A percentile compares a stretch with the other conserved stretches of the same genome.
Evolutionary conservation across 1,140 invertebrate genomes (phyloP).

Genomic region (Apis florea): DNA sequence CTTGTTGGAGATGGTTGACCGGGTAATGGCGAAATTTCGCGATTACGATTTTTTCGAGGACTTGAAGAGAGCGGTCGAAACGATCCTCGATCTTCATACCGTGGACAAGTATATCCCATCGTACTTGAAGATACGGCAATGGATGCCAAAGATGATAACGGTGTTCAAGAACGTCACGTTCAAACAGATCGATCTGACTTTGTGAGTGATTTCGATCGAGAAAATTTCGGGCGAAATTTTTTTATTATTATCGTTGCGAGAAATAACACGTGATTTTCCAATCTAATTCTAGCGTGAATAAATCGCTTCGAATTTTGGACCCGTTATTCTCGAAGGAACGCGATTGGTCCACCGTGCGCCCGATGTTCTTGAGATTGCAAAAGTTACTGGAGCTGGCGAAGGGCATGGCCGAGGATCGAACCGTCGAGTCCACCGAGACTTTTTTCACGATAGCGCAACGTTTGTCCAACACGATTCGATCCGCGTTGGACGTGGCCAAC

Average conservation of each 20-base stretch:
- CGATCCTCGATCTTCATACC: constrained; percentile 77
- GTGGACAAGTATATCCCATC: constrained; percentile 79
- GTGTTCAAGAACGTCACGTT: constrained; percentile 69
- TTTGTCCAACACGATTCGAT: constrained; percentile 30
- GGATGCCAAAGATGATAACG: constrained; percentile 71
- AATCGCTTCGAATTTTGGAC: constrained; percentile 63
- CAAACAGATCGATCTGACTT: constrained; percentile 70
- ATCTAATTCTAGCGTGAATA: constrained; percentile 66
- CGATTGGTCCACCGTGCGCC: constrained; percentile 64
- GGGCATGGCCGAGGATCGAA: constrained; percentile 40
- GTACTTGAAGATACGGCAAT: constrained; percentile 75
- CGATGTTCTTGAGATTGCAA: constrained; percentile 66
- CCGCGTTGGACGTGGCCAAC: constrained; percentile 16
- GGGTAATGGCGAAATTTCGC: constrained; percentile 73
- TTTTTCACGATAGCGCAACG: constrained; percentile 49
- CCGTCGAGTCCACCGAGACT: neutral
- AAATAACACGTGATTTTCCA: neutral
- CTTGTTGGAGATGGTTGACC: constrained; percentile 69
- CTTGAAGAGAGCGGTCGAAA: constrained; percentile 69
- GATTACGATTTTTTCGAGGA: constrained; percentile 74
- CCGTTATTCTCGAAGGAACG: constrained; percentile 66
- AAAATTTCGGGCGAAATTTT: neutral
- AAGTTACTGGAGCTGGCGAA: constrained; percentile 66
- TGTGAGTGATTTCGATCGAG: constrained; percentile 63
- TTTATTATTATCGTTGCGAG: neutral